Base-by-base conservation (phyloP, 2,888 invertebrate species). In the Eristalis intricaria region DNA sequence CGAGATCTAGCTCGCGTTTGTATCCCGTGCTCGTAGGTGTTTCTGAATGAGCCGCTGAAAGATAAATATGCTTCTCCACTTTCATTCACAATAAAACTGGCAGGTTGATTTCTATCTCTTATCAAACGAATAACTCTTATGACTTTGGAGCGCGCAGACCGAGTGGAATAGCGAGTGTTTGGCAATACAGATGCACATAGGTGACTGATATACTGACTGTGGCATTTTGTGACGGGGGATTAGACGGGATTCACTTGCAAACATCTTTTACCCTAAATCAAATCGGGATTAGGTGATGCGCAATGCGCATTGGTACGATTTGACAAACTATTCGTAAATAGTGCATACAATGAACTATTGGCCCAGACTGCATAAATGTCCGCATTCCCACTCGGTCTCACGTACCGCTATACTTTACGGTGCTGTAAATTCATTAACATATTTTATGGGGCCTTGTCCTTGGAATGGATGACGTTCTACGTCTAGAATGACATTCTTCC, bases 51-150 rank as follows among this genome's bases (percentile, higher is more conserved):
- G 13, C n/a, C 3, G 7, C 43, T 32, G 5, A 40, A 61, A 83
- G 74, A 77, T 77, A 77, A 66, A 77, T 38, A 38, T 70, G 29
- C 13, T 71, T 61, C 26, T 35, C 66, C 69, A 73, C 38, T 83
- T 84, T 79, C 83, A 75, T 87, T 84, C 87, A 79, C 71, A 84
- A 87, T 83, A 87, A 87, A 87, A 87, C 84, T 87, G 87, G 79
- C 87, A 87, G 79, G 87, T 87, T 84, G 84, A 87, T 84, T 87
- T 79, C 87, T 87, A 84, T 3, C 32, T 70, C 73, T 86, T 82
- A 82, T 86, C 82, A 32, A 15, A 7, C 56, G 32, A 5, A 66
- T 68, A 35, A 38, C 43, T 65, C 43, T 61, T 2, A 32, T 69
- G 35, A 69, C 58, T 78, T 58, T 38, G n/a, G 26, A 26, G 13